Percentiles rank a stretch among this genome's conserved stretches.
Conservation (phyloP, 2,113 vertebrate genomes). For the Oenanthe oenanthe region DNA sequence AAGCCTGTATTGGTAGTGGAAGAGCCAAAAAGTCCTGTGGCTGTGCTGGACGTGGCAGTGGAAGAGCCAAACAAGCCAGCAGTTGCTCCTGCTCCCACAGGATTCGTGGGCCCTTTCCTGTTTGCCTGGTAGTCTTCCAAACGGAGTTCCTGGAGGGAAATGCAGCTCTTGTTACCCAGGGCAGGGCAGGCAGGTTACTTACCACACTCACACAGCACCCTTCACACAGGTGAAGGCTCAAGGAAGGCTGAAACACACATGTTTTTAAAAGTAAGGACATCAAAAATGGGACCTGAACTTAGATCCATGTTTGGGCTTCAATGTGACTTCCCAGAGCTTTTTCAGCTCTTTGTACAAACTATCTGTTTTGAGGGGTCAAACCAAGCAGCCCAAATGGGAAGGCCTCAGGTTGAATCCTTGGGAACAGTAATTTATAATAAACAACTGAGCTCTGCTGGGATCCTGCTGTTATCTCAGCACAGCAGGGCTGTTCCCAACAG, state of each 20-base stretch:
- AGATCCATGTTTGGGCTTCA: neutral
- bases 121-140: conserved; percentile 96
- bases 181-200: neutral
- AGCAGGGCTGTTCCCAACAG: neutral
- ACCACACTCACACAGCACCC: neutral
- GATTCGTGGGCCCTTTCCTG: conserved; percentile 90
- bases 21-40: conserved; percentile 89
- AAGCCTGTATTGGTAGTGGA: conserved; percentile 86
- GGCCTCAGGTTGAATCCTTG: no score
- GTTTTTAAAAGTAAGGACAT: neutral
- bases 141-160: conserved; percentile 81
- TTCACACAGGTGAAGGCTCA: no score
- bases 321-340: neutral
- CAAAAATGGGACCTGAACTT: neutral
- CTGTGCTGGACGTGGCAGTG: conserved; percentile 82
- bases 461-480: neutral
- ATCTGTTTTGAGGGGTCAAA: neutral
- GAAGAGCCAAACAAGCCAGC: conserved; percentile 84
- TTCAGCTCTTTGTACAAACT: neutral
- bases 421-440: fast-evolving
- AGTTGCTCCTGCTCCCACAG: conserved; percentile 81
- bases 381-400: neutral
- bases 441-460: neutral
- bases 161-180: neutral
- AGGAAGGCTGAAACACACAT: neutral